Base-by-base conservation (phyloP, 2,888 invertebrate genomes). In the Gymnocheta viridis region DNA sequence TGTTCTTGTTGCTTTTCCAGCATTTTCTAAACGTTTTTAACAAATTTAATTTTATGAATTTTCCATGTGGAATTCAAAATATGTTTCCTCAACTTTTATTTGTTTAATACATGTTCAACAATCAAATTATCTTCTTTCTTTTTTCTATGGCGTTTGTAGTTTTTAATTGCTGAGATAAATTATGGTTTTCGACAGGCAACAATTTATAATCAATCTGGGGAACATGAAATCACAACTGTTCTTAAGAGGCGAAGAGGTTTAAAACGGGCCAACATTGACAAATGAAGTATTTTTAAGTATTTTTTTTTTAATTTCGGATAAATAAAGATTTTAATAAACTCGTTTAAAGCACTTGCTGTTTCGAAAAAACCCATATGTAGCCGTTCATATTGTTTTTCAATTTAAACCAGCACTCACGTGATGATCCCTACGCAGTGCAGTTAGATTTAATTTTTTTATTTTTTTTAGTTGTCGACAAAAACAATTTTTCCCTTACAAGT, bases 41-140 rank as follows among this genome's bases (percentile, higher is more conserved):
- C 62, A 79, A 79, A 38, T 78, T 73, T 47, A 67, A 76, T 76
- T 83, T 80, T 58, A 80, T 76, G 66, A 76, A 76, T 80, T 83
- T 70, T 82, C 49, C 32, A 38, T 69, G 27, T 27, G 69, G 79
- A 82, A 79, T 82, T 82, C 44, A 10, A 69, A 79, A 82, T 70
- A 82, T 80, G 64, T 79, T 79, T 73, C 41, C 74, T 38, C 19
- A 62, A 47, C 44, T 76, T 76, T 82, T 69, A 64, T 82, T 76
- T 62, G 54, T 22, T 69, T 54, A 62, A 60, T 44, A 62, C 67
- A 51, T 64, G 80, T 73, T 66, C 41, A 73, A 64, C 74, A 74
- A 27, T 35, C 47, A 41, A 35, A 64, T 47, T 35, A 44, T 44
- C 12, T 64, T 32, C 6, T 38, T 24, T 9, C 32, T 17, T 24